These are phyloP conservation scores for Ammodytes dubius DNA, from an alignment of 2,113 vertebrate species.

Conservation along the genomic window DNA sequence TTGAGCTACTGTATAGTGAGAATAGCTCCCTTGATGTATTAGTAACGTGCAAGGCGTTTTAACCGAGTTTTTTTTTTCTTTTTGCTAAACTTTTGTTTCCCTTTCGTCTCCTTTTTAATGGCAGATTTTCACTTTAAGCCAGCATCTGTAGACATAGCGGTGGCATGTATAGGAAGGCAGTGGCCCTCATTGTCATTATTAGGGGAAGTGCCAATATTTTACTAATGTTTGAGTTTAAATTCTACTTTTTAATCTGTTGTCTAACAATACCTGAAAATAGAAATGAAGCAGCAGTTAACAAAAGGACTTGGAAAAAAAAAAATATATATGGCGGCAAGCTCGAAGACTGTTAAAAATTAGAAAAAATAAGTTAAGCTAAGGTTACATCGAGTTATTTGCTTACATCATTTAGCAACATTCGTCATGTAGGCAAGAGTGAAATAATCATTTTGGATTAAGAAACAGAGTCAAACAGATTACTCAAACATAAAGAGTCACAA, in stretches of 20 bases:
- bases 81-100: background rate
- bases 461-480: background rate
- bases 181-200: background rate
- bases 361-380: background rate
- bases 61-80: background rate
- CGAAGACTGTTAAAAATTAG: background rate
- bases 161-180: background rate
- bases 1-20: constrained; percentile 64
- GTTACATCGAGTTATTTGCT: no score
- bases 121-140: background rate
- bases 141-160: background rate
- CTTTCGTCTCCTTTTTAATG: background rate
- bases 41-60: constrained; percentile 62
- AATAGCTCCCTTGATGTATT: constrained; percentile 75
- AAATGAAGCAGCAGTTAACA: background rate
- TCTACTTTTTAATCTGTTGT: background rate
- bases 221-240: background rate
- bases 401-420: background rate
- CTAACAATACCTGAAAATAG: background rate
- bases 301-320: no score
- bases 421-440: background rate
- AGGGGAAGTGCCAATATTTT: background rate
- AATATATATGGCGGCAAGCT: background rate
- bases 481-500: background rate
- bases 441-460: background rate